phyloP scores from a whole-genome alignment of 2,113 vertebrate genomes.

The Paedocypris sp. region DNA sequence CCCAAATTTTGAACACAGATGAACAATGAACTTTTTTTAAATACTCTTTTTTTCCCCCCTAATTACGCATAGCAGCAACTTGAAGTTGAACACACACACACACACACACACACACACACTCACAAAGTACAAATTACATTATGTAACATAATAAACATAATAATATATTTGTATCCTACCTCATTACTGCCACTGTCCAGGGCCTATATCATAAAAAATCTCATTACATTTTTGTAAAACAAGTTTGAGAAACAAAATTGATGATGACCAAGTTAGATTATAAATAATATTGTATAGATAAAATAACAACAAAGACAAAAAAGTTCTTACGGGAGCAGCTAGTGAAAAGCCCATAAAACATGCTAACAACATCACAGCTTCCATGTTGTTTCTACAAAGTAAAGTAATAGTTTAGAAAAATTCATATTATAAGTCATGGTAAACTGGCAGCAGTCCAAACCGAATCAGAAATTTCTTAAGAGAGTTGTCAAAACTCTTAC shows the following conservation, averaged over 20 bases:
- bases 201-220: slow-evolving; percentile 38
- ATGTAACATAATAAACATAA: background rate
- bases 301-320: too few relatives aligned
- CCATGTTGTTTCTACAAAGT: slow-evolving; percentile 38
- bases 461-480: too few relatives aligned
- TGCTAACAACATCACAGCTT: slow-evolving; percentile 39
- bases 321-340: slow-evolving; percentile 55
- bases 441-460: background rate
- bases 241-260: background rate
- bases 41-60: too few relatives aligned
- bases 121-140: slow-evolving; percentile 13
- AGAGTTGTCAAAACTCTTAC: background rate
- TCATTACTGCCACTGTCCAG: slow-evolving; percentile 49
- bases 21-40: too few relatives aligned
- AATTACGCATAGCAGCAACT: too few relatives aligned
- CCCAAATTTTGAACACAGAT: too few relatives aligned
- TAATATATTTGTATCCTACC: slow-evolving; percentile 42
- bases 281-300: too few relatives aligned
- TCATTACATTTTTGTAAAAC: background rate
- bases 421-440: too few relatives aligned
- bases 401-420: background rate
- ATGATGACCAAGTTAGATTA: too few relatives aligned
- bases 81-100: too few relatives aligned
- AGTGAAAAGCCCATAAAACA: slow-evolving; percentile 42
- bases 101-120: too few relatives aligned